Evolutionary conservation across 2,797 vertebrate species (phyloP), one percentile per base, ranked within the genome.

Genomic region (Gadopsis marmoratus): DNA sequence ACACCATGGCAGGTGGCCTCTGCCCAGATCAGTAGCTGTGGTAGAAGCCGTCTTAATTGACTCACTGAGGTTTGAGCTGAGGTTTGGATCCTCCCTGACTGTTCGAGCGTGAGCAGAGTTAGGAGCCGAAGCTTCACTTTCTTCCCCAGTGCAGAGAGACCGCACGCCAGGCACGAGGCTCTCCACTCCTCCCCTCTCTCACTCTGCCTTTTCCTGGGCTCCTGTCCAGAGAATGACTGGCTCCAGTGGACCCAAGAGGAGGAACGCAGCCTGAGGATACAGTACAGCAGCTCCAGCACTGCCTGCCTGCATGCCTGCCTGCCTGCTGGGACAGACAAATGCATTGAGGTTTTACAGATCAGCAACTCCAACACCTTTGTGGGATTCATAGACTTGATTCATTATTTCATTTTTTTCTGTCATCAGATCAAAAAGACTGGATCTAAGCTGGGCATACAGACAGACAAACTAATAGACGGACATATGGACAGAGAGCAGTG

Each of bases 141-240:
- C 74, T 78, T 87, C 71, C 76, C 73, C 65, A 67, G 79, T 71
- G 83, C 85, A 74, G 79, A 74, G 85, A 81, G 90, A 90, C 82
- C n/a, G 77, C 92, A 94, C 91, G 93, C 87, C 92, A 92, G 91
- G 78, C 93, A 92, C 91, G 91, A 93, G 93, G 84, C 93, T 88
- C 76, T 63, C 83, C 73, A 47, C 91, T 91, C 87, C 90, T 83
- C 86, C 89, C 86, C 78, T 86, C 83, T 88, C 76, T 67, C 78
- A 60, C 88, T 82, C 88, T 85, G 74, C 78, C 71, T 92, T 86
- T 82, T 84, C 76, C 90, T 90, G 92, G 90, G 92, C 92, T 90
- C 79, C 75, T 64, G 73, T 90, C 92, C 91, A 94, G 91, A 90
- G 79, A 88, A 83, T 83, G 90, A 91, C 91, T 86, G 72, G 81